Percentiles rank a stretch among this genome's conserved stretches.
phyloP scores from a whole-genome alignment of 2,113 vertebrate species.

The Phocoena sinus region DNA sequence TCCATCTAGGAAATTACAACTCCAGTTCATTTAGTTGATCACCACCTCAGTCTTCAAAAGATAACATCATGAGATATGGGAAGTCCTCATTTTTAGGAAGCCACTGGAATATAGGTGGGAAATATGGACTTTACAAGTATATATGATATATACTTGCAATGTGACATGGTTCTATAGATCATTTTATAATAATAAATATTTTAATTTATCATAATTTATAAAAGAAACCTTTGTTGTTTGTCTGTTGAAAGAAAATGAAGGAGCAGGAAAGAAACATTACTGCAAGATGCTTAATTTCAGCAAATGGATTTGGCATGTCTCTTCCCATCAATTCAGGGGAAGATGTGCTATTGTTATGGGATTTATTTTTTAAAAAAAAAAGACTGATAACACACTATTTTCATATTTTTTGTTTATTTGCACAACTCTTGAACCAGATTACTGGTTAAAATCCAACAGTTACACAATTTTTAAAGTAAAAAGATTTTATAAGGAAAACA shows the following conservation, averaged over 20 bases:
- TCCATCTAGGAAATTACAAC: constrained; percentile 1
- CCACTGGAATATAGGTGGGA: constrained; percentile 45
- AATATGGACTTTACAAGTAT: constrained; percentile 42
- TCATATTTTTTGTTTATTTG: constrained; percentile 83
- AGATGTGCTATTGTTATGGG: constrained; percentile 67
- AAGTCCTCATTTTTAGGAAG: constrained; percentile 28
- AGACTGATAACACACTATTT: constrained; percentile 78
- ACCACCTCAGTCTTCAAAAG: constrained; percentile 30
- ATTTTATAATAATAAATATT: constrained; percentile 74
- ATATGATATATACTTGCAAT: constrained; percentile 54
- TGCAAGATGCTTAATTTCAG: constrained; percentile 57
- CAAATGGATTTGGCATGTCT: constrained; percentile 56
- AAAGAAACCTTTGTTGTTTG: constrained; percentile 73
- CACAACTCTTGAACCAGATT: constrained; percentile 81
- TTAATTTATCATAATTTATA: constrained; percentile 86
- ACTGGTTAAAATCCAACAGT: constrained; percentile 77
- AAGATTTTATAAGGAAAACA: constrained; percentile 77
- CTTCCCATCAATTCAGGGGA: constrained; percentile 59
- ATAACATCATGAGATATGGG: background rate
- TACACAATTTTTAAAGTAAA: constrained; percentile 71
- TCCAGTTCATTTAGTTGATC: background rate
- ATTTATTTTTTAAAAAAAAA: constrained; percentile 70
- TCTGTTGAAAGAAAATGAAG: constrained; percentile 80
- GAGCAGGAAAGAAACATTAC: constrained; percentile 73
- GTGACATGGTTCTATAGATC: constrained; percentile 68